Evolutionary conservation across 2,797 vertebrate species (phyloP).

Genomic region (Glossophaga mutica): DNA sequence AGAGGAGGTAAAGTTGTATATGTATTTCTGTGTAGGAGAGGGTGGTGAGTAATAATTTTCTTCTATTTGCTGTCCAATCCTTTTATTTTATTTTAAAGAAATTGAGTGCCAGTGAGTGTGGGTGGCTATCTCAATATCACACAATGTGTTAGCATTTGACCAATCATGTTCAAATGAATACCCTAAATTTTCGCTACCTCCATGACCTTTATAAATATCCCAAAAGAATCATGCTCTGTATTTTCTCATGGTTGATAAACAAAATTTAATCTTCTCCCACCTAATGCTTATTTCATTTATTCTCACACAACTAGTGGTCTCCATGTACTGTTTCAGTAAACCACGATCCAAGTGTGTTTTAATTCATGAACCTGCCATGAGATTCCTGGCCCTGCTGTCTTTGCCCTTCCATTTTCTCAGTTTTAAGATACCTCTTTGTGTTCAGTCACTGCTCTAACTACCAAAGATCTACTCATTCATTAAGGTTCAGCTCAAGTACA

Average conservation of each 20-base stretch:
- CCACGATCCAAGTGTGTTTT: not conserved
- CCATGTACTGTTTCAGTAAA: not conserved
- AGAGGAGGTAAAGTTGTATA: not conserved
- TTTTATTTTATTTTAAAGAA: conserved; percentile 24
- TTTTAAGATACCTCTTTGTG: not conserved
- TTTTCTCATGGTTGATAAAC: not conserved
- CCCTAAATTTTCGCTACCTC: not conserved
- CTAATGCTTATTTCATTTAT: not conserved
- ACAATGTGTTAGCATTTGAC: not conserved
- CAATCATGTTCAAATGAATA: not conserved
- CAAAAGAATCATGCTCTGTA: not conserved
- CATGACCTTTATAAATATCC: not conserved
- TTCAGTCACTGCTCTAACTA: not conserved
- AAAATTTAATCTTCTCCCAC: not conserved
- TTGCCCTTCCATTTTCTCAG: not conserved
- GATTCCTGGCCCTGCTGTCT: not conserved
- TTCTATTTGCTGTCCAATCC: not conserved
- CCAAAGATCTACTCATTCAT: not conserved
- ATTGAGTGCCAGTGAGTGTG: not conserved
- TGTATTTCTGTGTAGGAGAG: not conserved
- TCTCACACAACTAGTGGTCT: not conserved
- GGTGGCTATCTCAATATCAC: not conserved
- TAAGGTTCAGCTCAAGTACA: not conserved
- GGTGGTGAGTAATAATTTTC: not conserved
- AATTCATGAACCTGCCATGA: not conserved